phyloP scores from a whole-genome alignment of 2,113 vertebrate genomes.

The Oxyura jamaicensis region DNA sequence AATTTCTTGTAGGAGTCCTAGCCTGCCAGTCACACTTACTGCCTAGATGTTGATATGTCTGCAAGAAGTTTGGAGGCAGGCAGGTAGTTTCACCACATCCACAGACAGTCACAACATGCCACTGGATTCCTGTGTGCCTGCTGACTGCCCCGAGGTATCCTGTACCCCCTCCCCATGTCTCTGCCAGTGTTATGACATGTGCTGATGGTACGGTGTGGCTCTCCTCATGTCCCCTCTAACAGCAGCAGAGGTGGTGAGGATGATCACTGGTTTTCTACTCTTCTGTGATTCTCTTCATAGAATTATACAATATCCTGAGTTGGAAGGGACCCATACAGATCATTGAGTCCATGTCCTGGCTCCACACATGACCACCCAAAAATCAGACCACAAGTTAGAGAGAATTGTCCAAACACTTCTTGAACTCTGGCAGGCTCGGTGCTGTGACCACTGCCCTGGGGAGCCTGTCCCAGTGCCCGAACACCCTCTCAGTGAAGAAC shows the following conservation, averaged over 20 bases:
- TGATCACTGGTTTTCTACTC: neutral
- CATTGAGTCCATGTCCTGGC: too few relatives aligned
- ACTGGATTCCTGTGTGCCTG: neutral
- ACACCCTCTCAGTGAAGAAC: too few relatives aligned
- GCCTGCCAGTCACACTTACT: neutral
- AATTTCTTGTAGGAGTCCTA: neutral
- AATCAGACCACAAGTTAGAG: too few relatives aligned
- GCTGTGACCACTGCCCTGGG: too few relatives aligned
- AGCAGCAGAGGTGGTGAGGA: neutral
- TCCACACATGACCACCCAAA: too few relatives aligned
- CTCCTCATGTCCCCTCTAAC: accelerated
- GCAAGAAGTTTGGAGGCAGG: neutral
- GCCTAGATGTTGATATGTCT: neutral
- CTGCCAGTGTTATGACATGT: neutral
- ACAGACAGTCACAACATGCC: neutral
- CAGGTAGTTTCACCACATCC: neutral
- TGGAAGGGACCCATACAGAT: too few relatives aligned
- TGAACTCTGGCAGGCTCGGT: too few relatives aligned
- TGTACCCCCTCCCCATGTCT: neutral
- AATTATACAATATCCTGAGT: too few relatives aligned
- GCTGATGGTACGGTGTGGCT: neutral
- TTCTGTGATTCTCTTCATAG: neutral
- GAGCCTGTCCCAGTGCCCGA: too few relatives aligned
- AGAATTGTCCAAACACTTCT: too few relatives aligned
- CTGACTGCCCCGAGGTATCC: accelerated